Evolutionary conservation across 2,888 invertebrate species (phyloP), one percentile per base, ranked within the genome.

Genomic region (Epirrhoe alternata): DNA sequence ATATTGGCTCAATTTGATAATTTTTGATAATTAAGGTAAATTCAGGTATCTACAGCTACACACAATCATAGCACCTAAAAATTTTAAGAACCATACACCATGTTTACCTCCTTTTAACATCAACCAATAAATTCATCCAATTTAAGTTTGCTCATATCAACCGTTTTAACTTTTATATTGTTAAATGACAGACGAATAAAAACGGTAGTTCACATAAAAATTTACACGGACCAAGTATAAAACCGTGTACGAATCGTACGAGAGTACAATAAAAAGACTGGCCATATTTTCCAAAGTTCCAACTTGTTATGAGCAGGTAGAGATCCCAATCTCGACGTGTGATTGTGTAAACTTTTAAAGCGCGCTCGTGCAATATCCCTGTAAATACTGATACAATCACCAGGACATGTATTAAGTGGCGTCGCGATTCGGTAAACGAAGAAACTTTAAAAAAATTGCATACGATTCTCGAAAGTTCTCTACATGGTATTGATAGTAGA

Each of bases 271-370:
- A 87, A 88, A 88, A 86, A 81, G 79, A 85, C 79, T 80, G 74
- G 82, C 83, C 83, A 86, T 88, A 88, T 88, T 86, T 85, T 77
- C 78, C 78, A 66, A 80, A 85, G 81, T 86, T 85, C 70, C 73
- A 80, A 84, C 83, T 87, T 89, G 87, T 88, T 89, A 89, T 87
- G 86, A 82, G 78, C 76, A 80, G 76, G 78, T 81, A 83, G 77
- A 75, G 77, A 78, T 80, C 74, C 76, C 73, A 77, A 70, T 61
- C 42, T 33, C 55, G 30, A 51, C 58, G 59, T 56, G 64, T 64
- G 68, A 71, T 68, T 62, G 68, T 68, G 64, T 64, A 60, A 66
- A 68, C 68, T 73, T 86, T 86, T 78, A 77, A 83, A 84, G 82
- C 72, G 69, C 74, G 74, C 71, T 79, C 69, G 72, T 76, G 77